Base-by-base conservation (phyloP, 2,888 invertebrate genomes). In the Eustalomyia histrio region DNA sequence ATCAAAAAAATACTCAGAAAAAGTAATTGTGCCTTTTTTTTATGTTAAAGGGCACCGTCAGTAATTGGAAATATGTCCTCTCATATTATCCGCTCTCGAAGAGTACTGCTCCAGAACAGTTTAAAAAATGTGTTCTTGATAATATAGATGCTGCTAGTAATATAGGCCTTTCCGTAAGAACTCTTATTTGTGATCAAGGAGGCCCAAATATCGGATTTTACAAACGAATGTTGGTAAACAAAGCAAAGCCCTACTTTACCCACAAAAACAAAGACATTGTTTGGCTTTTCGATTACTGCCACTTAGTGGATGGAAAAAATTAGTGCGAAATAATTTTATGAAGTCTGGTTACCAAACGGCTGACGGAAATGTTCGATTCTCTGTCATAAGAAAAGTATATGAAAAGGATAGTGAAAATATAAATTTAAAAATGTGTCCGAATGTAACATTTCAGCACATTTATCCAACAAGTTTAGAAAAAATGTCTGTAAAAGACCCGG, bases 401-500 rank as follows among this genome's bases (percentile, higher is more conserved):
- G n/a, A n/a, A n/a, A 24, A 21, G 12, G 55, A 55, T 14, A 21
- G 10, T 21, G 10, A n/a, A n/a, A n/a, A n/a, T n/a, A n/a, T n/a
- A 55, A 55, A 55, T 21, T 55, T 24, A 3, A 55, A 55, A 18
- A 55, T 55, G 55, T 69, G 69, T n/a, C 47, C 58, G 0, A 58
- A 57, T 39, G 14, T 58, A 12, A 69, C 43, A 3, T 6, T 10
- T 2, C 8, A 24, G 4, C 69, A 69, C 12, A 29, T 69, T 2
- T 16, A 58, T 58, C 14, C 50, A 8, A n/a, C 43, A 10, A 16
- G 4, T 5, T 58, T 52, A 7, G 69, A 69, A 10, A 69, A 58
- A 58, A 47, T 69, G 69, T 57, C 57, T 21, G 69, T 69, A 4
- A 39, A 14, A 10, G 21, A 21, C 12, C 17, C 21, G 24, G 24